Base-by-base conservation (phyloP, 2,888 invertebrate genomes). In the Nemotelus pantherinus region DNA sequence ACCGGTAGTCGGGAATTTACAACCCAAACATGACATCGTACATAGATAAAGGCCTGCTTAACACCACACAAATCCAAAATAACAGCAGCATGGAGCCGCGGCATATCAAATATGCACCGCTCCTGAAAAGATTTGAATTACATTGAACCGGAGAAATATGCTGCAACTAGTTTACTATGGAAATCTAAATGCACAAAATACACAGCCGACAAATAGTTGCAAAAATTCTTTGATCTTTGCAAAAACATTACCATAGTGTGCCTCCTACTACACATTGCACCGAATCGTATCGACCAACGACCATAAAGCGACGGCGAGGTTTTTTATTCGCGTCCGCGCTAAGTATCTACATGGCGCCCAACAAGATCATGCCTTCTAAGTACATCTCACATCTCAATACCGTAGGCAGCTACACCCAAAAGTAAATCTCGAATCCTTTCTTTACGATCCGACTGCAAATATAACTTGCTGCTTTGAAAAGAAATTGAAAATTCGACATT, bases 161-260 rank as follows among this genome's bases (percentile, higher is more conserved):
- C 55, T 3, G 57, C 43, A 72, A 57, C 39, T 58, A 45, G 67
- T 67, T 50, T 63, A 67, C 25, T 58, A 72, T 45, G 71, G 43
- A 60, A 74, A 74, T 60, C 74, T 50, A 74, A 74, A 74, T 74
- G 63, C 48, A 63, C 25, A 60, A 57, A 63, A 47, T 74, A 60
- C 74, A 74, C n/a, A 63, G 74, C 63, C 74, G 74, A 74, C 74
- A 74, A 74, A 74, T 74, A 74, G 63, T 53, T 74, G 74, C 41
- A 48, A 74, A 74, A 74, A 60, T 74, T 74, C 60, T 74, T 74
- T 60, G 63, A 74, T 74, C 74, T 44, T 74, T 44, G 43, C 60
- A 74, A 74, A 74, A 74, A 74, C 74, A 74, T 74, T 74, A 74
- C 74, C 74, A 74, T 74, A 74, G 74, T 41, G 70, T 55, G 45